These are phyloP conservation scores for Polyommatus iphigenia DNA, from an alignment of 2,888 invertebrate species.

Conservation along the genomic window DNA sequence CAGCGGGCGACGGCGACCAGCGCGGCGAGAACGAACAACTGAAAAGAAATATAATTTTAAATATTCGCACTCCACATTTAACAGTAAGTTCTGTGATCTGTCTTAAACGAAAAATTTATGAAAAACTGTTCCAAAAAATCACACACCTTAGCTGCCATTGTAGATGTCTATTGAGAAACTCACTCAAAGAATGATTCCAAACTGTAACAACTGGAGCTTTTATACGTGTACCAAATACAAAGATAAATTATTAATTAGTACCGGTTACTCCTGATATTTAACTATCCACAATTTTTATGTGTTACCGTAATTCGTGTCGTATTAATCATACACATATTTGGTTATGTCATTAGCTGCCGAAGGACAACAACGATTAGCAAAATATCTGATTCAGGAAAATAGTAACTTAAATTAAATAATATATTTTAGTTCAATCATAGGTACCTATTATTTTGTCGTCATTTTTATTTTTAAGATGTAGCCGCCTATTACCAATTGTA, in stretches of 20 bases:
- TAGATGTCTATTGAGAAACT: conserved; percentile 52
- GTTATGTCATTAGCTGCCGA: not conserved
- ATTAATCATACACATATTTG: conserved; percentile 26
- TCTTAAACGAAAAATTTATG: conserved; percentile 37
- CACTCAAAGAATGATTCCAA: conserved; percentile 58
- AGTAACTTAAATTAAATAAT: not conserved
- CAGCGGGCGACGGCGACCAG: conserved; percentile 63
- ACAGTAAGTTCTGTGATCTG: not conserved
- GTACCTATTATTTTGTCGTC: not conserved
- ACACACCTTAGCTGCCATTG: conserved; percentile 72
- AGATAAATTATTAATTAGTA: conserved; percentile 29
- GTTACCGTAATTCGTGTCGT: conserved; percentile 9
- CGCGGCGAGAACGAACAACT: conserved; percentile 74
- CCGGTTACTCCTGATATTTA: conserved; percentile 20
- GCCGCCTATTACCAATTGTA: not conserved
- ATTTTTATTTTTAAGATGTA: not conserved
- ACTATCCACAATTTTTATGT: not conserved
- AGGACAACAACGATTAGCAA: not conserved
- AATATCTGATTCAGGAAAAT: not conserved
- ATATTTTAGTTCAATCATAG: not conserved
- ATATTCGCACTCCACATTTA: not conserved
- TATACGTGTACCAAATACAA: conserved; percentile 48
- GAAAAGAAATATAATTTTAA: conserved; percentile 42
- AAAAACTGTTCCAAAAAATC: not conserved
- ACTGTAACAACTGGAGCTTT: conserved; percentile 46